Evolutionary conservation across 2,113 vertebrate genomes (phyloP).

Genomic region (Plectropomus leopardus): DNA sequence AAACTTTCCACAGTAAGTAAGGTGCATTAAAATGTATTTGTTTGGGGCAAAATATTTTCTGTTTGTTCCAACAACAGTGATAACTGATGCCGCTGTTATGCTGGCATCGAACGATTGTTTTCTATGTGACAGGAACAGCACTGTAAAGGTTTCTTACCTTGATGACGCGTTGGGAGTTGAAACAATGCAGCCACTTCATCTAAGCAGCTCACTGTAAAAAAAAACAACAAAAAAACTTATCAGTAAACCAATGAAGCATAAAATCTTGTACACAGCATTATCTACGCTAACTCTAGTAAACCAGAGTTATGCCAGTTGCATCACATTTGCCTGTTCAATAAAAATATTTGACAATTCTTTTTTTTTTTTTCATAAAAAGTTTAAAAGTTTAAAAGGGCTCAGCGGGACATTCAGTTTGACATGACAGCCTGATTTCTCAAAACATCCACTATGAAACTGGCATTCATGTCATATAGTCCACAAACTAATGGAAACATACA

Average conservation of each 20-base stretch:
- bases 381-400: no score
- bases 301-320: no score
- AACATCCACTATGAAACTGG: no score
- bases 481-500: no score
- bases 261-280: neutral
- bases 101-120: neutral
- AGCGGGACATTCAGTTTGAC: no score
- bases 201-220: neutral
- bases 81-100: neutral
- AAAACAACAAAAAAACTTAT: constrained; percentile 9
- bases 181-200: neutral
- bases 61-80: neutral
- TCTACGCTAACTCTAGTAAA: no score
- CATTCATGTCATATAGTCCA: no score
- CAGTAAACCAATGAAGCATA: constrained; percentile 5
- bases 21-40: neutral
- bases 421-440: no score
- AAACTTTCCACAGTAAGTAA: neutral
- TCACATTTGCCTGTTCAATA: no score
- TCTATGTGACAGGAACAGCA: neutral
- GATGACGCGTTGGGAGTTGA: neutral
- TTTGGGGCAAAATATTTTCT: neutral
- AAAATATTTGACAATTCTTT: no score
- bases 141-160: constrained; percentile 28
- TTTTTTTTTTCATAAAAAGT: no score